phyloP scores from a whole-genome alignment of 35 echinoderm and acorn worm species.

The Heliocidaris erythrogramma region DNA sequence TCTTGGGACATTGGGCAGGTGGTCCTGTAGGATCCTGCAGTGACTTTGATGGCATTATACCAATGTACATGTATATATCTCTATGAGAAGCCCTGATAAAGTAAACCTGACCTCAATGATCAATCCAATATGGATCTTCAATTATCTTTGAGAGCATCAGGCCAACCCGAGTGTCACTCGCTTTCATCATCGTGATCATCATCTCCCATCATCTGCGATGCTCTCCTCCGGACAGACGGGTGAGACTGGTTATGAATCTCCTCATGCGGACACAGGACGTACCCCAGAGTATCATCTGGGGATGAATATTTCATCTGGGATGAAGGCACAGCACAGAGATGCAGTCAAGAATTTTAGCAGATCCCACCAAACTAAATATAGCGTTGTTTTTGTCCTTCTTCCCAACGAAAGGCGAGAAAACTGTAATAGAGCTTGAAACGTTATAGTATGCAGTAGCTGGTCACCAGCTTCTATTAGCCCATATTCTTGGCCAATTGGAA shows the following conservation, averaged over 20 bases:
- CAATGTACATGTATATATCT: not conserved
- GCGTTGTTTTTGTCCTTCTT: not conserved
- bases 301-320: constrained; percentile 42
- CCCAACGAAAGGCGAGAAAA: not conserved
- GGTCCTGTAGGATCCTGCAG: not conserved
- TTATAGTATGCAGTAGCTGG: not conserved
- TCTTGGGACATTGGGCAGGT: not conserved
- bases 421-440: not conserved
- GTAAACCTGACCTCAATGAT: not conserved
- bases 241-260: constrained; percentile 4
- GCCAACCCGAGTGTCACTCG: not conserved
- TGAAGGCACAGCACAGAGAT: constrained; percentile 5
- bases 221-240: constrained; percentile 5
- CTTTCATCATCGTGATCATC: not conserved
- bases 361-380: not conserved
- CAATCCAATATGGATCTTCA: not conserved
- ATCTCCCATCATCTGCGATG: not conserved
- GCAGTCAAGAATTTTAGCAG: constrained; percentile 20
- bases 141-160: constrained; percentile 3
- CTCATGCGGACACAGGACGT: constrained; percentile 6
- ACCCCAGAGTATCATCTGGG: not conserved
- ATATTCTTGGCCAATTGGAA: not conserved
- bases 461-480: not conserved
- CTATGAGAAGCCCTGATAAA: not conserved
- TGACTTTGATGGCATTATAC: too few relatives aligned